Percentiles rank a stretch among this genome's conserved stretches.
Evolutionary conservation across 2,113 vertebrate genomes (phyloP).

Genomic region (Percopsis transmontana): DNA sequence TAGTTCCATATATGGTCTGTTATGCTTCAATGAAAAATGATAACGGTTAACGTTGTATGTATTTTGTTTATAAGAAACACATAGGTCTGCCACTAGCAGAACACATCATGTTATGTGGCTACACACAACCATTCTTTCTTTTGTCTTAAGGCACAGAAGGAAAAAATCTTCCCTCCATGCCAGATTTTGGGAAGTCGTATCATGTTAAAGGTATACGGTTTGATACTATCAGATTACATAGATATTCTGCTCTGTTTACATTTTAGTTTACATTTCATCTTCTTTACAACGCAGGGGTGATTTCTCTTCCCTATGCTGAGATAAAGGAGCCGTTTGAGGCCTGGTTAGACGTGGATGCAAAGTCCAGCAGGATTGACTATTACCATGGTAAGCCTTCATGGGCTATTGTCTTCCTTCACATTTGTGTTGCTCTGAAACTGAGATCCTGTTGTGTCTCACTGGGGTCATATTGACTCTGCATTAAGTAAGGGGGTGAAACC

Average conservation of each 20-base stretch:
- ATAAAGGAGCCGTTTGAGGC: constrained; percentile 86
- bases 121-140: neutral
- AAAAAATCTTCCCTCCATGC: constrained; percentile 52
- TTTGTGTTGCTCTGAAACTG: constrained; percentile 39
- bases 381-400: constrained; percentile 68
- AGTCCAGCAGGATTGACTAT: constrained; percentile 79
- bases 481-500: constrained; percentile 36
- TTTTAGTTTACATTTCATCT: neutral
- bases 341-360: constrained; percentile 78
- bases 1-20: too few species aligned
- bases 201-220: constrained; percentile 81
- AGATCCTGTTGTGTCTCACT: constrained; percentile 43
- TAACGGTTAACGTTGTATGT: too few species aligned
- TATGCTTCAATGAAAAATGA: too few species aligned
- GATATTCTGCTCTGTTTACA: neutral
- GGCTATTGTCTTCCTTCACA: neutral
- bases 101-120: neutral
- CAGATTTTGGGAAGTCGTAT: constrained; percentile 79
- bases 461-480: neutral
- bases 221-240: neutral
- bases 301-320: constrained; percentile 83
- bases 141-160: constrained; percentile 62
- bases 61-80: too few species aligned
- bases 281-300: constrained; percentile 66
- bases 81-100: too few species aligned